These are phyloP conservation scores for Cottus gobio DNA, from an alignment of 2,113 vertebrate species.

Conservation along the genomic window DNA sequence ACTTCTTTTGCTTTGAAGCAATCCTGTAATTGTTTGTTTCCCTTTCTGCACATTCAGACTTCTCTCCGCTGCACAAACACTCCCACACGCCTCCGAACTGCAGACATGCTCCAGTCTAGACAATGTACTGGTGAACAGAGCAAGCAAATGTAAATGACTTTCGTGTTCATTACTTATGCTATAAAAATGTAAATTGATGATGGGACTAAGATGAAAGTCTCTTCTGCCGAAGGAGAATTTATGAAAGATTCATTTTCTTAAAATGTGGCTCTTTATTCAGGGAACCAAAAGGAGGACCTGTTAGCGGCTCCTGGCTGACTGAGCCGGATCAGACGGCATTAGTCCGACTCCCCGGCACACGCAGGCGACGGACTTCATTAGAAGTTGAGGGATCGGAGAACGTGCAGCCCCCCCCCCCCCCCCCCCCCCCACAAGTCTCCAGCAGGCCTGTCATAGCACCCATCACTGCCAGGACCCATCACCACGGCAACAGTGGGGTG, in stretches of 20 bases:
- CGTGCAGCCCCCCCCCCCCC: too few species aligned
- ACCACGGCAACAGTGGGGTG: conserved; percentile 66
- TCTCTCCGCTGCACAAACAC: conserved; percentile 51
- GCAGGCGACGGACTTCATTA: conserved; percentile 60
- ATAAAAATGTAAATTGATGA: conserved; percentile 88
- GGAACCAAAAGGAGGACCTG: conserved; percentile 55
- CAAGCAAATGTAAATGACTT: conserved; percentile 82
- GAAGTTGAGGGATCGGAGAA: conserved; percentile 40
- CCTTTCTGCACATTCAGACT: conserved; percentile 45
- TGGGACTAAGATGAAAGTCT: conserved; percentile 84
- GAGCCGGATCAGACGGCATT: conserved; percentile 46
- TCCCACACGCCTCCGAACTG: conserved; percentile 60
- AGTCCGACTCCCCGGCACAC: conserved; percentile 43
- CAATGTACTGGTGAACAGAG: conserved; percentile 61
- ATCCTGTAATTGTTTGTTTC: conserved; percentile 42
- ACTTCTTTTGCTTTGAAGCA: conserved; percentile 49
- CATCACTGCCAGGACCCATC: conserved; percentile 65
- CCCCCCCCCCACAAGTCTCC: too few species aligned
- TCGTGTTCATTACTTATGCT: conserved; percentile 86
- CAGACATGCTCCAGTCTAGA: conserved; percentile 71
- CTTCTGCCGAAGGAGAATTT: conserved; percentile 75
- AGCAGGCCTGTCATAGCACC: conserved; percentile 47
- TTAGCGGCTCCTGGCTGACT: conserved; percentile 56
- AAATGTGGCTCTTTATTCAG: conserved; percentile 71
- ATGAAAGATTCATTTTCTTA: conserved; percentile 82